A percentile compares a stretch with the other conserved stretches of the same genome.
Conservation (phyloP, 2,888 invertebrate species). For the Scelioninae gen. 2 region DNA sequence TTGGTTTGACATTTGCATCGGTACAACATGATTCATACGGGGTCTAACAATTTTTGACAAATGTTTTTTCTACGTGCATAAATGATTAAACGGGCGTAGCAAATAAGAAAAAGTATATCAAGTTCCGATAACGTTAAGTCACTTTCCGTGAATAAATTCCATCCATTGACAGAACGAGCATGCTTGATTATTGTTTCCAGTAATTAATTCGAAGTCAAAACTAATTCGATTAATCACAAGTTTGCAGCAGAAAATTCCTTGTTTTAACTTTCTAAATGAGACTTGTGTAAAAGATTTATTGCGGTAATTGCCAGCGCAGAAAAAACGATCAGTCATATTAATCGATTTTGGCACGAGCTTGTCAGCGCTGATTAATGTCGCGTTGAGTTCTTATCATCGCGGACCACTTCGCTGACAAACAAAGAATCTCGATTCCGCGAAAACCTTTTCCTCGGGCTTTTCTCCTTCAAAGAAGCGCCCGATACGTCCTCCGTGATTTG, state of each 20-base stretch:
- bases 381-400: conserved; percentile 21
- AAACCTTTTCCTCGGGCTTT: conserved; percentile 2
- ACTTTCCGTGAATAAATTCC: conserved; percentile 4
- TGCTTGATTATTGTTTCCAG: conserved; percentile 22
- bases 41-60: too few species aligned
- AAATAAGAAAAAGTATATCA: not conserved
- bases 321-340: conserved; percentile 37
- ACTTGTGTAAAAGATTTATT: conserved; percentile 38
- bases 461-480: conserved; percentile 14
- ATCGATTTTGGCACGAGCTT: conserved; percentile 20
- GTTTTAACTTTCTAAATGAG: conserved; percentile 26
- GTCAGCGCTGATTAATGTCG: conserved; percentile 28
- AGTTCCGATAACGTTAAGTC: too few species aligned
- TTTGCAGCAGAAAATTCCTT: conserved; percentile 26
- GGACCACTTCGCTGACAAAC: conserved; percentile 13
- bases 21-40: too few species aligned
- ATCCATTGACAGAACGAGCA: too few species aligned
- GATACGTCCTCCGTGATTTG: conserved; percentile 23
- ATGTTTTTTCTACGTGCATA: too few species aligned
- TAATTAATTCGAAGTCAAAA: conserved; percentile 22
- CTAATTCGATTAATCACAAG: conserved; percentile 26
- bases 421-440: conserved; percentile 19
- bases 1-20: too few species aligned
- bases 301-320: conserved; percentile 28
- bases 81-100: too few species aligned